Evolutionary conservation across 1,140 invertebrate genomes (phyloP), one percentile per base, ranked within the genome.

Genomic region (Thaumetopoea pityocampa): DNA sequence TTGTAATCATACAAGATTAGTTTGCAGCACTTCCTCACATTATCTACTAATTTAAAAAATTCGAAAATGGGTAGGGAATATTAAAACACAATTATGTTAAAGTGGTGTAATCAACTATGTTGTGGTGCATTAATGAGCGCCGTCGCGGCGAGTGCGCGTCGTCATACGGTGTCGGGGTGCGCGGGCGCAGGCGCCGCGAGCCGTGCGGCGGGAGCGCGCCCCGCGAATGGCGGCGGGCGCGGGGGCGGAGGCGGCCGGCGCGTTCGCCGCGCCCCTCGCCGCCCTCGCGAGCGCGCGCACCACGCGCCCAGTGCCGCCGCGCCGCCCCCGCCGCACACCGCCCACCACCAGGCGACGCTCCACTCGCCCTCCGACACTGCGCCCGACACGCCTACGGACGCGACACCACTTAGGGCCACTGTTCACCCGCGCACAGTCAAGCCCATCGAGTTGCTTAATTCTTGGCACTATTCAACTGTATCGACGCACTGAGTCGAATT

Each of bases 51-150:
- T n/a, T n/a, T n/a, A n/a, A n/a, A n/a, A n/a, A n/a, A n/a, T n/a
- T n/a, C n/a, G n/a, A n/a, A n/a, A n/a, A n/a, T 20, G 15, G 7
- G 8, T 88, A 88, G 87, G 87, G 87, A 87, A 85, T 24, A 70
- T 66, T 67, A 47, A 71, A 77, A 67, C 33, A 33, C 8, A n/a
- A 15, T 14, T 62, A 62, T 41, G 33, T 60, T 55, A 67, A 65
- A 70, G 54, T 71, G 38, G 57, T 71, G 59, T 63, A 62, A 55
- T 56, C 42, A 40, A 54, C 27, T 60, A 60, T 63, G 36, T 30
- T 44, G 48, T 44, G 27, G 20, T 26, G 43, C 33, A 64, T 71
- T 51, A n/a, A 19, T 36, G 3, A 12, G 26, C 27, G 43, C 43
- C 20, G 23, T 20, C 49, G 59, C 49, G 68, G 56, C 29, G 66